phyloP scores from a whole-genome alignment of 2,113 vertebrate genomes.

The Malaclemys terrapin region DNA sequence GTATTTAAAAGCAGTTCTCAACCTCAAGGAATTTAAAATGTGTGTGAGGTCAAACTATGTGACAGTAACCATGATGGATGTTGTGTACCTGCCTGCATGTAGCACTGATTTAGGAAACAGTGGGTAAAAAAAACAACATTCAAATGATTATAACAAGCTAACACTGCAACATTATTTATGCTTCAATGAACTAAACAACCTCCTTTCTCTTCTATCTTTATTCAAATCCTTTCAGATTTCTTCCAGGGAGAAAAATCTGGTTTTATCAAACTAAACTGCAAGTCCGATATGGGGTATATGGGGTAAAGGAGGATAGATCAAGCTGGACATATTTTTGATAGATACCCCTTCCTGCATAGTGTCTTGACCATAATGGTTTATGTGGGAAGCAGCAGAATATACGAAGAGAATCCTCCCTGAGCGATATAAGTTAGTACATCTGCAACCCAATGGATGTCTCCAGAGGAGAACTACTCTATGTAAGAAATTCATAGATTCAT shows the following conservation, averaged over 20 bases:
- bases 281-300: neutral
- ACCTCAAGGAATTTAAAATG: conserved; percentile 14
- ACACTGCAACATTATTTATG: neutral
- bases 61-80: accelerated
- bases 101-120: neutral
- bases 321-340: neutral
- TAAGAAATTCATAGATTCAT: too few relatives aligned
- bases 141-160: neutral
- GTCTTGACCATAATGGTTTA: neutral
- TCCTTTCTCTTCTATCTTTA: neutral
- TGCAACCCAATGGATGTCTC: neutral
- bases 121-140: neutral
- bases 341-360: neutral
- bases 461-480: neutral
- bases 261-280: neutral
- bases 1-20: neutral
- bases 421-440: neutral
- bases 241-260: neutral
- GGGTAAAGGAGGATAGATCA: neutral
- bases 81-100: neutral
- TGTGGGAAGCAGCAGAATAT: neutral
- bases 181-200: neutral
- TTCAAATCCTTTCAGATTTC: neutral
- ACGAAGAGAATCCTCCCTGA: neutral
- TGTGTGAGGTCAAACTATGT: neutral